Conservation (phyloP, 2,797 vertebrate genomes). For the Pseudomugil gertrudae region DNA sequence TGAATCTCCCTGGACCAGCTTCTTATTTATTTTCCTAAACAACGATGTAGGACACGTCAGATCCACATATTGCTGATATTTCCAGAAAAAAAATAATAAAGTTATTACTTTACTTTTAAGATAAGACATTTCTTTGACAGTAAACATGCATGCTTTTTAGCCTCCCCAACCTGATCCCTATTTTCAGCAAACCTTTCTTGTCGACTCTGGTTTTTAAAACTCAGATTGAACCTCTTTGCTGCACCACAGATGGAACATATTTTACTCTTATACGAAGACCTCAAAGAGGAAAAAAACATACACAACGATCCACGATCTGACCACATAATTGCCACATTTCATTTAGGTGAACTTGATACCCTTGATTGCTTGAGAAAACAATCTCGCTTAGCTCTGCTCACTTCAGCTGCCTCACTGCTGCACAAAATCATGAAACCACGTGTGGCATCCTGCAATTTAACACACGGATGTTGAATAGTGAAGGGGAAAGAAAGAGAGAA, state of each 20-base stretch:
- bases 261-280: conserved; percentile 18
- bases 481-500: conserved; percentile 51
- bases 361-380: conserved; percentile 70
- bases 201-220: conserved; percentile 34
- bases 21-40: neutral
- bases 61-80: conserved; percentile 15
- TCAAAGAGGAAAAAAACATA: conserved; percentile 6
- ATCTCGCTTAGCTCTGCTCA: conserved; percentile 42
- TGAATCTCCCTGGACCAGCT: neutral
- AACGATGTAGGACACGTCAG: conserved; percentile 2
- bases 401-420: conserved; percentile 63
- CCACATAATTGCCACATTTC: conserved; percentile 54
- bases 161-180: conserved; percentile 17
- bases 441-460: conserved; percentile 76
- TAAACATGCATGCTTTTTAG: conserved; percentile 43
- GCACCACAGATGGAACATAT: conserved; percentile 51
- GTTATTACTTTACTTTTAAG: conserved; percentile 28
- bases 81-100: conserved; percentile 24
- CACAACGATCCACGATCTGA: conserved; percentile 51
- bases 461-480: conserved; percentile 73
- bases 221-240: conserved; percentile 36
- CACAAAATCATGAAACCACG: conserved; percentile 69
- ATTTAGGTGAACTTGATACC: conserved; percentile 61
- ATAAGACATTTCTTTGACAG: conserved; percentile 40
- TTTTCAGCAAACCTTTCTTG: conserved; percentile 42